Percentiles rank a stretch among this genome's conserved stretches.
Conservation (phyloP, 2,797 vertebrate genomes). For the Lepilemur septentrionalis region DNA sequence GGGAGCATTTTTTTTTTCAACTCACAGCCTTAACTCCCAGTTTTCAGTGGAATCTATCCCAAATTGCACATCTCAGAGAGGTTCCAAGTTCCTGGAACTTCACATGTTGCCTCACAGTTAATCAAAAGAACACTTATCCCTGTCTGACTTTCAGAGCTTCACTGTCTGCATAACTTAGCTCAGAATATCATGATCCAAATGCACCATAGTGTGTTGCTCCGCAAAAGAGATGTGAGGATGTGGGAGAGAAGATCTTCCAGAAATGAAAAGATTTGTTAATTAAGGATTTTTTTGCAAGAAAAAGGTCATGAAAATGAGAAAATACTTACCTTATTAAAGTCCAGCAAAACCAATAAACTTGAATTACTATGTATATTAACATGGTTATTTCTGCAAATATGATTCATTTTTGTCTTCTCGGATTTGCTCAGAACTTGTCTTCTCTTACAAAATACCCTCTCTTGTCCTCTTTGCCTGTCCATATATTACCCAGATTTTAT, state of each 20-base stretch:
- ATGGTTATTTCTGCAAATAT: conserved; percentile 48
- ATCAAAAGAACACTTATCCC: neutral
- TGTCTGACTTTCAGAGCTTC: neutral
- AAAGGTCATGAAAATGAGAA: conserved; percentile 70
- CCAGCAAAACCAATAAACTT: conserved; percentile 61
- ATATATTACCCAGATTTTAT: neutral
- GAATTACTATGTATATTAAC: conserved; percentile 39
- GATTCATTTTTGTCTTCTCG: neutral
- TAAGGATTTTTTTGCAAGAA: conserved; percentile 51
- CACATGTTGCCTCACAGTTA: neutral
- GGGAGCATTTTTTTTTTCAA: neutral
- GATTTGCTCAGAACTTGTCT: neutral
- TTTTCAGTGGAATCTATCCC: neutral
- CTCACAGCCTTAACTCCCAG: neutral
- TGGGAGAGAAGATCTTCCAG: conserved; percentile 13
- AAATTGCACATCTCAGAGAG: neutral
- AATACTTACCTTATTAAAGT: conserved; percentile 64
- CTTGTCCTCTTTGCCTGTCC: neutral
- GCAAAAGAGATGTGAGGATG: neutral
- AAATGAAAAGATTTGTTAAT: conserved; percentile 53
- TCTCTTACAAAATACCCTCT: neutral
- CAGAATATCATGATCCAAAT: conserved; percentile 21
- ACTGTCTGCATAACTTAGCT: neutral
- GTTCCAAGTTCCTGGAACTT: neutral
- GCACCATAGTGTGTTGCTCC: neutral